Base-by-base conservation (phyloP, 2,113 vertebrate species). In the Oryzias curvinotus region DNA sequence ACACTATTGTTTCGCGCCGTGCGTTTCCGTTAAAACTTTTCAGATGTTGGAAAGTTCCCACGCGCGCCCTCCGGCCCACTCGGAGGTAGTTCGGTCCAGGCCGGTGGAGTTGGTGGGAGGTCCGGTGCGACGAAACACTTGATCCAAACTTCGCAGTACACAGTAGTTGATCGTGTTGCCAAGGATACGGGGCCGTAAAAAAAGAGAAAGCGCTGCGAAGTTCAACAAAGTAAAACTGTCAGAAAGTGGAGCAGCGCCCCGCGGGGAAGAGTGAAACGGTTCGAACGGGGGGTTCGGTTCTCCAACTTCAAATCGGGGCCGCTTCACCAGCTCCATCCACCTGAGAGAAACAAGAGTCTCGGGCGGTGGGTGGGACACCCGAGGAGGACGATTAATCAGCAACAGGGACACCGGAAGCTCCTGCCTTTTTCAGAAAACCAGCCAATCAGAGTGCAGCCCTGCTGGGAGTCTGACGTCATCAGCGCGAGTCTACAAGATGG, bases 121-220 rank as follows among this genome's bases (percentile, higher is more conserved):
- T 36, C 8, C 7, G 12, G 36, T 36, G 8, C 52, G 67, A 41
- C 50, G 5, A 25, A 77, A 75, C 78, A 79, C 80, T 84, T 69
- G 80, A 68, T 77, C 57, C 78, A 64, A 89, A 90, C 83, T 90
- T 90, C 77, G 50, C 65, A 62, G 62, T 67, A 83, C 73, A n/a
- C 21, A 23, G 21, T 23, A 85, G 82, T 89, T 82, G 77, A 56
- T 69, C 50, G 48, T 64, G 88, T 90, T 81, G 68, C 76, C 86
- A 80, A 25, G 82, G 86, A 87, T 66, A 88, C 85, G 19, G 21
- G 19, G 51, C 63, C 80, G 81, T 77, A 85, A 89, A 82, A 82
- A 51, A 42, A 43, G 3, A 1, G 18, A 52, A 61, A 57, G 25
- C 18, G 64, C 23, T 59, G 77, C 56, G 5, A 78, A 85, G 54